phyloP scores from a whole-genome alignment of 1,140 invertebrate genomes.

The Hypsibius dujardini region DNA sequence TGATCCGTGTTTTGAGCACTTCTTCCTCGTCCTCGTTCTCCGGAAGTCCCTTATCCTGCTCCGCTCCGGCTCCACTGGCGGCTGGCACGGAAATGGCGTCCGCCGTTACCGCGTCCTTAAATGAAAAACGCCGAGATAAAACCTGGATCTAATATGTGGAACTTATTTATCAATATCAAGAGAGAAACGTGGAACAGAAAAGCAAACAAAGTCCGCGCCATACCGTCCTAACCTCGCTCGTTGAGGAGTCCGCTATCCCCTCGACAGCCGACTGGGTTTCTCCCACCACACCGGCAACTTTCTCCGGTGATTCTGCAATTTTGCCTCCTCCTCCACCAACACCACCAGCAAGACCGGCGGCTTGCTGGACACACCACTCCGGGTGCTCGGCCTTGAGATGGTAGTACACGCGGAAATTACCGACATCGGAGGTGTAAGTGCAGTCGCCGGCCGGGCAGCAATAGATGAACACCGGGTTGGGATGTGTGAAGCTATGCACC shows the following conservation, averaged over 20 bases:
- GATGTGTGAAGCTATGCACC: conserved; percentile 3
- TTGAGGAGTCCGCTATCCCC: too few species aligned
- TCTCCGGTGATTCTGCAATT: neutral
- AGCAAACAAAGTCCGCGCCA: too few species aligned
- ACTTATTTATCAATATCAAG: too few species aligned
- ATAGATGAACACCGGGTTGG: neutral
- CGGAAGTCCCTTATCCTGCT: neutral
- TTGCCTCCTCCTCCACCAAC: neutral
- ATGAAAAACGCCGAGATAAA: too few species aligned
- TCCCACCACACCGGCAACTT: neutral
- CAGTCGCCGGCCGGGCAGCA: conserved; percentile 9
- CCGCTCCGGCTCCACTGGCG: neutral
- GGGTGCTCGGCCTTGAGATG: conserved; percentile 9
- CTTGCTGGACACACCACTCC: neutral
- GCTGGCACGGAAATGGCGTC: too few species aligned
- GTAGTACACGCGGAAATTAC: conserved; percentile 10
- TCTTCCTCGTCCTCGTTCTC: neutral
- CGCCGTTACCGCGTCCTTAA: too few species aligned
- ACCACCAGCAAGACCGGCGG: neutral
- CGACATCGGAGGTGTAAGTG: conserved; percentile 1
- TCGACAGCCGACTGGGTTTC: too few species aligned
- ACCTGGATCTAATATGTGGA: too few species aligned
- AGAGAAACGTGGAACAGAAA: too few species aligned
- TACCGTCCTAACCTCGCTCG: too few species aligned
- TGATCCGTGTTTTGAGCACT: neutral